Evolutionary conservation across 2,797 vertebrate species (phyloP).

Genomic region (Gymnoscopelus microlampas): DNA sequence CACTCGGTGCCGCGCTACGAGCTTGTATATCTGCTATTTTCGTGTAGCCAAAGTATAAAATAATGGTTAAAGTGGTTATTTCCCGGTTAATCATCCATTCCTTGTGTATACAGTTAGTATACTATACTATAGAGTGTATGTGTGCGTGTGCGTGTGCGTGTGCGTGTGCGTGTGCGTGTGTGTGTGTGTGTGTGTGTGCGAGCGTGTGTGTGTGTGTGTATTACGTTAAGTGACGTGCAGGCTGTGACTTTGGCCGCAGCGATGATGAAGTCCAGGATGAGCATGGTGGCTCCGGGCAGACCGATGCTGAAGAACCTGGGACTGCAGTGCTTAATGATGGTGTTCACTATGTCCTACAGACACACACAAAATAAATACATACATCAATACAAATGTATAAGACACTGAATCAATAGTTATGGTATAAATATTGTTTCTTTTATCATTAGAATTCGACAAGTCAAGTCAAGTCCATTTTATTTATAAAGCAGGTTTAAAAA

Average conservation of each 20-base stretch:
- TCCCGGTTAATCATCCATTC: background rate
- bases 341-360: conserved; percentile 96
- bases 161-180: background rate
- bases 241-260: conserved; percentile 94
- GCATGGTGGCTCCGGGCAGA: conserved; percentile 96
- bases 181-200: background rate
- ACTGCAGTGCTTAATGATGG: conserved; percentile 99
- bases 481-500: no score
- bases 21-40: no score
- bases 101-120: background rate
- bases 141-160: background rate
- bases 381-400: no score
- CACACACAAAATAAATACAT: conserved; percentile 11
- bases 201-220: conserved; percentile 17
- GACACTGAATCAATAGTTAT: no score
- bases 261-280: conserved; percentile 97
- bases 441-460: no score
- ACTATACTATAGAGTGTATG: no score
- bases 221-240: conserved; percentile 97
- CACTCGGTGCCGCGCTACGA: no score
- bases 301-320: conserved; percentile 97
- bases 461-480: no score
- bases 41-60: no score
- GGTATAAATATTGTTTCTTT: no score
- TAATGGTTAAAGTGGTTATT: no score